phyloP scores from a whole-genome alignment of 2,113 vertebrate genomes.

The Okapia johnstoni region DNA sequence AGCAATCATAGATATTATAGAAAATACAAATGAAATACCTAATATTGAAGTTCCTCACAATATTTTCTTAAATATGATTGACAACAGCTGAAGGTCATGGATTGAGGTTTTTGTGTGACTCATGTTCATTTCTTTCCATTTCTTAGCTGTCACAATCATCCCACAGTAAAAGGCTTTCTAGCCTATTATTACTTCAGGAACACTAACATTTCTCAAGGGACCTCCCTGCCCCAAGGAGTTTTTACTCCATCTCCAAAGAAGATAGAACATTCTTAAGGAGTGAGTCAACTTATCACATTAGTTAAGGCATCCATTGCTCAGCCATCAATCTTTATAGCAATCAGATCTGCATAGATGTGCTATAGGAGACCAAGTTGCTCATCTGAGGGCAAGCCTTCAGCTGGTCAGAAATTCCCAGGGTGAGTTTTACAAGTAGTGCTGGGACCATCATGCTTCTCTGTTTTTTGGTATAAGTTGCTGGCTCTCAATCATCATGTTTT shows the following conservation, averaged over 20 bases:
- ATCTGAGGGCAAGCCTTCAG: background rate
- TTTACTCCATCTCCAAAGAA: constrained; percentile 35
- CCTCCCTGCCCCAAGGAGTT: constrained; percentile 50
- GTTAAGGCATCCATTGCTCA: background rate
- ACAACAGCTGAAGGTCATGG: background rate
- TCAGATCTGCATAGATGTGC: background rate
- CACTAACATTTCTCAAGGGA: constrained; percentile 48
- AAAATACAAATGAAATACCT: background rate
- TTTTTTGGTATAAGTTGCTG: background rate
- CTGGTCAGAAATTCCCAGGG: background rate
- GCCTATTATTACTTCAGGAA: constrained; percentile 36
- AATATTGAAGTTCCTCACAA: background rate
- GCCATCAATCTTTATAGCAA: background rate
- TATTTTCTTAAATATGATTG: background rate
- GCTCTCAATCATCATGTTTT: background rate
- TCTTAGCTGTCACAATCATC: constrained; percentile 32
- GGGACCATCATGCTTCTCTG: background rate
- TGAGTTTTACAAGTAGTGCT: background rate
- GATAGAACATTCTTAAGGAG: background rate
- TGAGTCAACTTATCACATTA: background rate
- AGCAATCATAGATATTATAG: background rate
- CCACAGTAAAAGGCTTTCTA: constrained; percentile 28
- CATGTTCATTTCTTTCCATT: constrained; percentile 36
- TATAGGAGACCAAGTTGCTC: background rate
- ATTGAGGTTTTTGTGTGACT: constrained; percentile 11